phyloP scores from a whole-genome alignment of 64 coral and sea anemone species.

The Catalaphyllia jardinei region DNA sequence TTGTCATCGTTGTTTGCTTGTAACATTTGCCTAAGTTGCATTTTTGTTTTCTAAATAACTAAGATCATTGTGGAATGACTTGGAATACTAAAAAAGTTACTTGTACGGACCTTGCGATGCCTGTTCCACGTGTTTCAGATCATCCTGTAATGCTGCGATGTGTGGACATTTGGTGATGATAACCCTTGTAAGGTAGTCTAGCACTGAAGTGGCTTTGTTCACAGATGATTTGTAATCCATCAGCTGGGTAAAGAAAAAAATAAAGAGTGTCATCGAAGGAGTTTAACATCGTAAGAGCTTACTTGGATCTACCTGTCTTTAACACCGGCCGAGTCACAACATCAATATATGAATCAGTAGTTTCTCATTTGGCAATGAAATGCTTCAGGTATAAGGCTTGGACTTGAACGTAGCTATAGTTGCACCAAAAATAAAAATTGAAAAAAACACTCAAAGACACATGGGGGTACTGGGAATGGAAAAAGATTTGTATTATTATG shows the following conservation, averaged over 20 bases:
- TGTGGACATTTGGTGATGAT: constrained; percentile 45
- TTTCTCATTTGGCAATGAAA: too few relatives aligned
- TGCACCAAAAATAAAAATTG: too few relatives aligned
- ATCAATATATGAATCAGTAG: too few relatives aligned
- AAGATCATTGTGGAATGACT: too few relatives aligned
- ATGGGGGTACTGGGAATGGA: too few relatives aligned
- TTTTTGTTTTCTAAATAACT: too few relatives aligned
- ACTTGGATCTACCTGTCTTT: neutral
- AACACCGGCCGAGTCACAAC: neutral
- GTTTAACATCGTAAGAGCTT: neutral
- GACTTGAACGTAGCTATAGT: too few relatives aligned
- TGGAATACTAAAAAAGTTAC: neutral
- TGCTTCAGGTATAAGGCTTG: too few relatives aligned
- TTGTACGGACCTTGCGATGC: constrained; percentile 1
- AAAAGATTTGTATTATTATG: too few relatives aligned
- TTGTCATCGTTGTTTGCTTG: too few relatives aligned
- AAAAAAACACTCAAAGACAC: too few relatives aligned
- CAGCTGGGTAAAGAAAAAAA: neutral
- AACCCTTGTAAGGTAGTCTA: constrained; percentile 17
- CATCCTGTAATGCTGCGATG: constrained; percentile 30
- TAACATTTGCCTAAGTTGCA: too few relatives aligned
- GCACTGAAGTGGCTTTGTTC: constrained; percentile 12
- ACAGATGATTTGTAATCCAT: constrained; percentile 43
- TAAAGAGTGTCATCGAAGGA: neutral
- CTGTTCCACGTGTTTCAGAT: constrained; percentile 21